Base-by-base conservation (phyloP, 1,140 invertebrate species). In the Nylanderia fulva region DNA sequence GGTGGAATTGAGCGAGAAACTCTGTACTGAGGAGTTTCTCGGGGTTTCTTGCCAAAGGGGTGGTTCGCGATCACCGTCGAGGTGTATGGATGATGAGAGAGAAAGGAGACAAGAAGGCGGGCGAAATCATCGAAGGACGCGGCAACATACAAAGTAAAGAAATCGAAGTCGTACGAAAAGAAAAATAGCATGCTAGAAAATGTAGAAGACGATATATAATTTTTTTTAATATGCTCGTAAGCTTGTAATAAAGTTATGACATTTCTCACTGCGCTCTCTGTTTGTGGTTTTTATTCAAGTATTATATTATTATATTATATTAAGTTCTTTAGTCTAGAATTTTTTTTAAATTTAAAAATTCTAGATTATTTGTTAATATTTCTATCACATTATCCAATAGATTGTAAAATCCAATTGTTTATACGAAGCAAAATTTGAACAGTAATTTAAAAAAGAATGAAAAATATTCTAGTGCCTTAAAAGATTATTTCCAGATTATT, bases 1-100 rank as follows among this genome's bases (percentile, higher is more conserved):
- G 56, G 69, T 64, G 45, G 85, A 85, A 85, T 84, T 76, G 80
- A 76, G 42, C 71, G 29, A 85, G 84, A 82, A 27, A 64, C 63
- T 61, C 72, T 77, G 39, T 36, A 64, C 42, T n/a, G 61, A 77
- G 64, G 75, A 79, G 42, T 48, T 54, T 11, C 42, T 33, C 61
- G 29, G 75, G 29, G 75, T 66, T 84, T 79, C 74, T 80, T 66
- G 29, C 58, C 42, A 60, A 80, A 80, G 66, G 77, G 77, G 77
- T 82, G 77, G 33, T 29, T 58, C 54, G 21, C 77, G 77, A 82
- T 82, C 52, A 72, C 33, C 33, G 24, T 58, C 77, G 64, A 82
- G 66, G 52, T 68, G 66, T 82, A 58, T 72, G 60, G 29, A 77
- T 77, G 64, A 79, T 79, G 61, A 66, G 42, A 79, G 42, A 39